Evolutionary conservation across 1,140 invertebrate genomes (phyloP).

Genomic region (Planococcus citri): DNA sequence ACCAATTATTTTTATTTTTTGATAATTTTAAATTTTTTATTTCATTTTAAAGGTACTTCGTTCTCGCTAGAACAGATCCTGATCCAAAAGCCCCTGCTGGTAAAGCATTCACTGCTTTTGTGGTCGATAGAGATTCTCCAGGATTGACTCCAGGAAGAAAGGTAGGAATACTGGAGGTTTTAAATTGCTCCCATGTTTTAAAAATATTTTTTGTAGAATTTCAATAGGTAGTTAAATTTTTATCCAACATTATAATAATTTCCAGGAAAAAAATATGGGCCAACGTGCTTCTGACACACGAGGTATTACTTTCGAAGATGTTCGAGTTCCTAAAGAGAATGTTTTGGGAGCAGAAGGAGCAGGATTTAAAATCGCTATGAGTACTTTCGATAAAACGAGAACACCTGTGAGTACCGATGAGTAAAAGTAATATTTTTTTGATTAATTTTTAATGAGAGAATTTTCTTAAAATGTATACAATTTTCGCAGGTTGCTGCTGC

Average conservation of each 20-base stretch:
- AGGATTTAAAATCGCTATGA: slow-evolving; percentile 96
- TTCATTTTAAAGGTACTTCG: slow-evolving; percentile 61
- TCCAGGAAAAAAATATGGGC: slow-evolving; percentile 86
- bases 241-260: too few relatives aligned
- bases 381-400: slow-evolving; percentile 85
- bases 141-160: slow-evolving; percentile 83
- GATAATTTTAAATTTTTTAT: background rate
- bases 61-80: slow-evolving; percentile 79
- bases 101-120: slow-evolving; percentile 93
- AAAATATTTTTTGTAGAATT: too few relatives aligned
- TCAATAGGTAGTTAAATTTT: too few relatives aligned
- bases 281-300: slow-evolving; percentile 91
- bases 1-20: too few relatives aligned
- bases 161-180: slow-evolving; percentile 43
- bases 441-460: background rate
- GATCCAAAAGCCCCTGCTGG: slow-evolving; percentile 82
- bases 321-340: slow-evolving; percentile 88
- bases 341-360: slow-evolving; percentile 73
- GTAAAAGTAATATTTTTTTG: too few relatives aligned
- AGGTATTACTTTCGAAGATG: slow-evolving; percentile 95
- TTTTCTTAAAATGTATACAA: background rate
- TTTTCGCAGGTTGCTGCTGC: slow-evolving; percentile 64
- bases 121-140: slow-evolving; percentile 78
- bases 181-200: background rate
- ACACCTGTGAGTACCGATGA: slow-evolving; percentile 57